Base-by-base conservation (phyloP, 2,113 vertebrate genomes). In the Bos indicus region DNA sequence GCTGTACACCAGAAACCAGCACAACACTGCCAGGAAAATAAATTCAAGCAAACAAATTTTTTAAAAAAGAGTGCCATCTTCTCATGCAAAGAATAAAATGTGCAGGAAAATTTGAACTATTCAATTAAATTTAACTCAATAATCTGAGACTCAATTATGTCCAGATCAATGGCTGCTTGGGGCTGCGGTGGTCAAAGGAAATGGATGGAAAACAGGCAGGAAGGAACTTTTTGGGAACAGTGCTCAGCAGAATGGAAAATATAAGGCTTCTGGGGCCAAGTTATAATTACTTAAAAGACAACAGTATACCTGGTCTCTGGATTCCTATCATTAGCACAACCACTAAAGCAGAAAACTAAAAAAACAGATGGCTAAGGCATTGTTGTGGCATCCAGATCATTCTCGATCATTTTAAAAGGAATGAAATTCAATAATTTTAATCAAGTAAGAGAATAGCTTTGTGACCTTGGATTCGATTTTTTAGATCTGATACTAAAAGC, bases 41-140 rank as follows among this genome's bases (percentile, higher is more conserved):
- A 25, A 54, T 14, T 36, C 28, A 19, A 52, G 17, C 51, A 52
- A 81, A 52, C 19, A 21, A 12, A 33, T 21, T 51, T 54, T 7
- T 36, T 6, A n/a, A 54, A 82, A n/a, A 25, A 54, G n/a, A 67
- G 12, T 46, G 30, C 57, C 30, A 93, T 40, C 30, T 85, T 93
- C 90, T 93, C 40, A 78, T 8, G 36, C 74, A 93, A 62, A 87
- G 48, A 59, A 88, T 64, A 78, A 60, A 74, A 88, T 14, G n/a
- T 59, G 59, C 91, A 95, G 26, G 30, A n/a, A 57, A 90, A 77
- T 81, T 94, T 64, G 92, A 93, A 95, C 26, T 30, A 78, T 52
- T 82, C 85, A 64, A 28, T 97, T 67, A 92, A 97, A 74, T 95
- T 77, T 95, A 94, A 77, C 40, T 92, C 46, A 92, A 67, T 90